phyloP scores from a whole-genome alignment of 2,797 vertebrate species.

The Halcyon chelicuti region DNA sequence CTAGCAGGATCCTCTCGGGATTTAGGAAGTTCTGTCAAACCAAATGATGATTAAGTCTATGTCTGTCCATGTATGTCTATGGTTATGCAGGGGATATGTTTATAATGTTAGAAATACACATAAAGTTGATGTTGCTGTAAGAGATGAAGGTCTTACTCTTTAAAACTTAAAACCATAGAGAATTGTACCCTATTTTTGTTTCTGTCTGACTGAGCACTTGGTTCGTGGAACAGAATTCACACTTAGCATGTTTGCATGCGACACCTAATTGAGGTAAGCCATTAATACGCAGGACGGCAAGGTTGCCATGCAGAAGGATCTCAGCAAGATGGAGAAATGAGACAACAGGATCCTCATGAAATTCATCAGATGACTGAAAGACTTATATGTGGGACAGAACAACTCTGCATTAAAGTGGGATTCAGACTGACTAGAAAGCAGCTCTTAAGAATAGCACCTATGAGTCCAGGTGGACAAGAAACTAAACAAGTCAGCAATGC shows the following conservation, averaged over 20 bases:
- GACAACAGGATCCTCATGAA: rapidly evolving
- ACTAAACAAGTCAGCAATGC: neutral
- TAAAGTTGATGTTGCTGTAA: neutral
- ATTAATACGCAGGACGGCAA: neutral
- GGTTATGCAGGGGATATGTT: rapidly evolving
- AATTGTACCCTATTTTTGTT: neutral
- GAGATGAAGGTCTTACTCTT: neutral
- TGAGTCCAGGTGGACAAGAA: neutral
- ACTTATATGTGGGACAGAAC: neutral
- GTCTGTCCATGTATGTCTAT: neutral
- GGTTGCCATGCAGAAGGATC: neutral
- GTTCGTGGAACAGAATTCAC: neutral
- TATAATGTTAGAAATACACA: neutral
- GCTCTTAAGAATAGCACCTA: neutral
- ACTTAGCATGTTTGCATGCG: neutral
- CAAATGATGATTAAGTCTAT: neutral
- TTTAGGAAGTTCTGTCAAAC: neutral
- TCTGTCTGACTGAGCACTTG: neutral
- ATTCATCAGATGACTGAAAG: neutral
- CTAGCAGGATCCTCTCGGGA: neutral
- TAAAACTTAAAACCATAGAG: neutral
- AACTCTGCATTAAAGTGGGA: neutral
- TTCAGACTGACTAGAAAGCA: neutral
- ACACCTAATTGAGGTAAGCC: neutral
- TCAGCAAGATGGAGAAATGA: neutral